Conservation (phyloP, 1,140 invertebrate genomes). For the Diabrotica undecimpunctata region DNA sequence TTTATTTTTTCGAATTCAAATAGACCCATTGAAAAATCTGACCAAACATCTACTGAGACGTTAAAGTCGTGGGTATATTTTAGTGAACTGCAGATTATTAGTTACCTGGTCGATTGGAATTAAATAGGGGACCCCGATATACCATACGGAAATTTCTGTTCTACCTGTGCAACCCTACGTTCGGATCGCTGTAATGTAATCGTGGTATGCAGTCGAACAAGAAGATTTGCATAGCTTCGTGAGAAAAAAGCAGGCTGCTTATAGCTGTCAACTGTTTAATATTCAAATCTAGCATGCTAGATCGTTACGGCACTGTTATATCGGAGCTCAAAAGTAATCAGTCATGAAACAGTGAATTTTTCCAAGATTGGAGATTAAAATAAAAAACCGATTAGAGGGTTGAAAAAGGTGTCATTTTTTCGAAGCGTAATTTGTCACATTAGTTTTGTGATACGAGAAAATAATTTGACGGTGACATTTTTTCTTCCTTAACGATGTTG, state of each 20-base stretch:
- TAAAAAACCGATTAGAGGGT: constrained; percentile 25
- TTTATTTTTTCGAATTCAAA: constrained; percentile 25
- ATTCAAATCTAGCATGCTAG: constrained; percentile 21
- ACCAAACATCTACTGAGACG: constrained; percentile 15
- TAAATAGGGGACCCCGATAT: constrained; percentile 14
- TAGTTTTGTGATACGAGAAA: constrained; percentile 19
- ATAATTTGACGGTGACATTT: constrained; percentile 22
- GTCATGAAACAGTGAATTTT: constrained; percentile 24
- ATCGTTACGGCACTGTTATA: constrained; percentile 16
- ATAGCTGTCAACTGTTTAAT: constrained; percentile 27
- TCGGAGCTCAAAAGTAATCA: constrained; percentile 18
- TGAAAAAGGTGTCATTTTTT: constrained; percentile 15
- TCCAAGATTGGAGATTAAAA: constrained; percentile 18
- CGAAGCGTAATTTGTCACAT: constrained; percentile 23
- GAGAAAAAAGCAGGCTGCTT: constrained; percentile 30
- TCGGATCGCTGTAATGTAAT: constrained; percentile 8
- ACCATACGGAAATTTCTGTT: constrained; percentile 18
- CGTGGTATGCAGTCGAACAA: constrained; percentile 8
- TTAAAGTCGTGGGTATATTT: background rate
- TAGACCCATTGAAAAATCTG: constrained; percentile 26
- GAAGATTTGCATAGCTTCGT: constrained; percentile 26
- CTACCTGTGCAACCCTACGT: background rate
- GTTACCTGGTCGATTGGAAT: constrained; percentile 12
- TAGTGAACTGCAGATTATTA: constrained; percentile 3
- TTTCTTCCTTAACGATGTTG: constrained; percentile 5